These are phyloP conservation scores for Malaclemys terrapin DNA, from an alignment of 2,113 vertebrate species.

Conservation along the genomic window DNA sequence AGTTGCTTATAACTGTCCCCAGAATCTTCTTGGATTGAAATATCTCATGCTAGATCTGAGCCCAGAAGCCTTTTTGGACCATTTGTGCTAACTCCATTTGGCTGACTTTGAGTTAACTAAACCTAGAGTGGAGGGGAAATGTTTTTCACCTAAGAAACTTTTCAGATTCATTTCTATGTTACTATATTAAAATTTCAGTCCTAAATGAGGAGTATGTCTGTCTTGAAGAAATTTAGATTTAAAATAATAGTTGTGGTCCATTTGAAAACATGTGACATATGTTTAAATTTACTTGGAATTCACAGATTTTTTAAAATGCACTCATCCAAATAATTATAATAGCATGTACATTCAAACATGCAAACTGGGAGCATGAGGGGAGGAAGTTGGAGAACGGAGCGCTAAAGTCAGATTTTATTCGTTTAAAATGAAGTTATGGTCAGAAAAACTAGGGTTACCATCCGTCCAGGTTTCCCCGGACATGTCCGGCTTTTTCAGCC, in stretches of 20 bases:
- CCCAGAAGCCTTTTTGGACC: not conserved
- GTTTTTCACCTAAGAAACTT: not conserved
- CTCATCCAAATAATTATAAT: not conserved
- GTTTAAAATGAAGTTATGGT: not conserved
- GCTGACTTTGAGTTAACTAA: not conserved
- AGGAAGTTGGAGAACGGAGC: not conserved
- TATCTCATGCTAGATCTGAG: not conserved
- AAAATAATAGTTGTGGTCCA: not conserved
- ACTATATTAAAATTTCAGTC: not conserved
- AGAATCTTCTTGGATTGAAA: not conserved
- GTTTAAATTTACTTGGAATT: conserved; percentile 10
- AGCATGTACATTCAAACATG: not conserved
- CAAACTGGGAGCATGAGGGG: not conserved
- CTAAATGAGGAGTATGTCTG: not conserved
- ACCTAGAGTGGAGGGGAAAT: not conserved
- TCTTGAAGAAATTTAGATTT: not conserved
- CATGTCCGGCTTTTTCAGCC: too few species aligned
- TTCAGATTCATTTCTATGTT: not conserved
- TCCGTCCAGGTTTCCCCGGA: too few species aligned
- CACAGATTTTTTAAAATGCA: not conserved
- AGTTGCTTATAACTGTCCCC: not conserved
- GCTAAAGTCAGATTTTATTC: not conserved
- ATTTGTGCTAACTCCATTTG: not conserved
- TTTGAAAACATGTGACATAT: not conserved
- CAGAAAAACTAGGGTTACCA: not conserved